Evolutionary conservation across 2,888 invertebrate genomes (phyloP).

Genomic region (Sinodicranocentrus sp.): DNA sequence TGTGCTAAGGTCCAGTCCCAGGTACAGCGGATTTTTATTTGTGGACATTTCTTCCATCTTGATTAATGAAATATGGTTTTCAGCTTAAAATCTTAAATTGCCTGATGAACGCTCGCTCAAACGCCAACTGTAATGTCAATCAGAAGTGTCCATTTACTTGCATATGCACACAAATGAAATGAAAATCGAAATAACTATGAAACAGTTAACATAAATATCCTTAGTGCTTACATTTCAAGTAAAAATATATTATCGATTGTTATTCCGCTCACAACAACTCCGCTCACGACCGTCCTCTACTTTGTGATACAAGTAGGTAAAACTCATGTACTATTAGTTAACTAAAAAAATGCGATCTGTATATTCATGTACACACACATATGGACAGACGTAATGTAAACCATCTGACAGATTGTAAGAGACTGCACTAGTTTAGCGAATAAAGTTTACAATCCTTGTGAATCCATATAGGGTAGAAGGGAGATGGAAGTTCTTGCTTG

Average conservation of each 20-base stretch:
- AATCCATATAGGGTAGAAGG: conserved; percentile 37
- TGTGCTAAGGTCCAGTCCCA: conserved; percentile 92
- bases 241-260: not conserved
- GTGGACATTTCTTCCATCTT: conserved; percentile 39
- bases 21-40: conserved; percentile 81
- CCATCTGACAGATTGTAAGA: conserved; percentile 28
- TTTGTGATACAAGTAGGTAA: too few relatives aligned
- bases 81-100: too few relatives aligned
- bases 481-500: not conserved
- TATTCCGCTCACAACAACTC: conserved; percentile 27
- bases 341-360: too few relatives aligned
- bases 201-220: too few relatives aligned
- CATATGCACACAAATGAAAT: too few relatives aligned
- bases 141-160: too few relatives aligned
- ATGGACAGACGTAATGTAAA: not conserved
- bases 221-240: not conserved
- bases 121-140: too few relatives aligned
- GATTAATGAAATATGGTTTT: not conserved
- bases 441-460: conserved; percentile 6
- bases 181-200: too few relatives aligned
- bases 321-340: too few relatives aligned
- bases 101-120: too few relatives aligned
- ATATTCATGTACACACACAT: not conserved
- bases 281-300: conserved; percentile 22
- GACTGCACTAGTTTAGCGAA: not conserved